These are phyloP conservation scores for Heliconius congener DNA, from an alignment of 1,140 invertebrate genomes.

Conservation along the genomic window DNA sequence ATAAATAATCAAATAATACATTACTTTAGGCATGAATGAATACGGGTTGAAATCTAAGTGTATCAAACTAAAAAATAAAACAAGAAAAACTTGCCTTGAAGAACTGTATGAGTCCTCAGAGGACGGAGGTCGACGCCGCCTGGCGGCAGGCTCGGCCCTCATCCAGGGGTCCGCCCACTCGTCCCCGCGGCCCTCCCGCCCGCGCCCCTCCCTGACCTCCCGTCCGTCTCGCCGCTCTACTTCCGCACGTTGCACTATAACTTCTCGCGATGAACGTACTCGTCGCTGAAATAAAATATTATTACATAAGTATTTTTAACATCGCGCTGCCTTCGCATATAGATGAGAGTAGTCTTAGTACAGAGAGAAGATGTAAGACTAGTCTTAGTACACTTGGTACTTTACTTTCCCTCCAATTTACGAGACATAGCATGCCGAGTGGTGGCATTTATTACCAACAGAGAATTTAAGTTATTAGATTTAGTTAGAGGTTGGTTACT, in stretches of 20 bases:
- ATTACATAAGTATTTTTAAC: not conserved
- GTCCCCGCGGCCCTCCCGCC: slow-evolving; percentile 82
- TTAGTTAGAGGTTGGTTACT: too few species aligned
- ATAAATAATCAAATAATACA: slow-evolving; percentile 9
- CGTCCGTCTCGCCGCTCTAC: slow-evolving; percentile 76
- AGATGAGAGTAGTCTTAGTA: too few species aligned
- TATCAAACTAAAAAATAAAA: slow-evolving; percentile 1
- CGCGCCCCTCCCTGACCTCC: slow-evolving; percentile 44
- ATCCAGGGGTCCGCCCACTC: slow-evolving; percentile 98
- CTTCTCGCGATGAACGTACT: slow-evolving; percentile 87
- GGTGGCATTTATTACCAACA: too few species aligned
- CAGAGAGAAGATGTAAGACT: too few species aligned
- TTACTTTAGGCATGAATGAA: slow-evolving; percentile 15
- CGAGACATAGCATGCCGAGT: too few species aligned
- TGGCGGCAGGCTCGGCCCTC: slow-evolving; percentile 78
- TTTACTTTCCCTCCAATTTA: too few species aligned
- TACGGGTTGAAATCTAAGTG: slow-evolving; percentile 18
- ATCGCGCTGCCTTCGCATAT: too few species aligned
- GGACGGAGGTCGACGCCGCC: slow-evolving; percentile 83
- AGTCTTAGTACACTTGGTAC: not conserved
- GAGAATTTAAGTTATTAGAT: too few species aligned
- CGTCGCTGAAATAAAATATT: slow-evolving; percentile 71
- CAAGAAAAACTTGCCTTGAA: slow-evolving; percentile 81
- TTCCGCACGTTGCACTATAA: slow-evolving; percentile 87
- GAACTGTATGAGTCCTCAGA: slow-evolving; percentile 89